phyloP scores from a whole-genome alignment of 2,797 vertebrate genomes.

The Chromobotia macracanthus region DNA sequence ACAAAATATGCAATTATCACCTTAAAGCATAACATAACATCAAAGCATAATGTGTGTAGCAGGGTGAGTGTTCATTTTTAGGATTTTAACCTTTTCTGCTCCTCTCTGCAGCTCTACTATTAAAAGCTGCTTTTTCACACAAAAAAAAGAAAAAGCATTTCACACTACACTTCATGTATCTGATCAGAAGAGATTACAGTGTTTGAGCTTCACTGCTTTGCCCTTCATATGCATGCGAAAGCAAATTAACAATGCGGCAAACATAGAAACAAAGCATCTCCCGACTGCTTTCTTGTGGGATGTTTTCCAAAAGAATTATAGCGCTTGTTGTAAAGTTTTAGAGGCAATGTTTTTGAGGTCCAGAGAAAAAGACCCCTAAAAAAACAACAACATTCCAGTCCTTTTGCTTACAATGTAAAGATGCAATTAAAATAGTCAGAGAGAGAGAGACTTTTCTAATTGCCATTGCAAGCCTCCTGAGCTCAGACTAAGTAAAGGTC shows the following conservation, averaged over 20 bases:
- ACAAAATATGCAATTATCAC: too few species aligned
- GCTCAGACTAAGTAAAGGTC: background rate
- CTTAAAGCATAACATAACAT: too few species aligned
- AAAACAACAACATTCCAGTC: conserved; percentile 21
- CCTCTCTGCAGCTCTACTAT: background rate
- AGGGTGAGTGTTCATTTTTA: too few species aligned
- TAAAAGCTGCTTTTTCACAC: background rate
- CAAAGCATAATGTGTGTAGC: too few species aligned
- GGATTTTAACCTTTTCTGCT: background rate
- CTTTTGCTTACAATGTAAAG: background rate
- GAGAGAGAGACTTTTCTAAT: background rate
- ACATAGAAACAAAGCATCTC: conserved; percentile 38
- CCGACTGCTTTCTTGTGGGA: conserved; percentile 36
- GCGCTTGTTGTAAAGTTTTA: conserved; percentile 29
- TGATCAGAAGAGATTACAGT: conserved; percentile 56
- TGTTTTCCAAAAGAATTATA: conserved; percentile 30
- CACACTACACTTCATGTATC: conserved; percentile 45
- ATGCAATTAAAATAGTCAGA: background rate
- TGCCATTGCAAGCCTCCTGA: background rate
- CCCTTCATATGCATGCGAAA: conserved; percentile 46
- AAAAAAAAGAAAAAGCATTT: conserved; percentile 59
- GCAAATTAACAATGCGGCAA: conserved; percentile 26
- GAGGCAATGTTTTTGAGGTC: background rate
- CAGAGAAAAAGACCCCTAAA: background rate
- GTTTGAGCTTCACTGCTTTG: conserved; percentile 50